Conservation (phyloP, 2,797 vertebrate genomes). For the Lithobates pipiens region DNA sequence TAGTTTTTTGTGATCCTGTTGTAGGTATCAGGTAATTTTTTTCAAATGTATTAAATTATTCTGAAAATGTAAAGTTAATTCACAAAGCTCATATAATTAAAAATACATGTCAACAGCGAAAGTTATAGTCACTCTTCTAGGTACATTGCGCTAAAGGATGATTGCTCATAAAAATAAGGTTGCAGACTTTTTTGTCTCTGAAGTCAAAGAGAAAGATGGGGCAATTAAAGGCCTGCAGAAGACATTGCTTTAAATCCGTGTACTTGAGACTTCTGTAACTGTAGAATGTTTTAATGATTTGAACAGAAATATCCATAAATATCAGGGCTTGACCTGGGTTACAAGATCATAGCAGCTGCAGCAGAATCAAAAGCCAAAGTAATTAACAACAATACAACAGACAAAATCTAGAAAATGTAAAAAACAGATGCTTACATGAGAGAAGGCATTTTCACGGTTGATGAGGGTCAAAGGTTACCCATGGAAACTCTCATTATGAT, state of each 20-base stretch:
- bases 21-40: neutral
- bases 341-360: slow-evolving; percentile 43
- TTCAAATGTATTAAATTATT: neutral
- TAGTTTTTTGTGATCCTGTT: neutral
- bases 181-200: neutral
- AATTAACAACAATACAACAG: slow-evolving; percentile 22
- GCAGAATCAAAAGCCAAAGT: slow-evolving; percentile 29
- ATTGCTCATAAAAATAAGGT: neutral
- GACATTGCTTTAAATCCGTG: slow-evolving; percentile 21
- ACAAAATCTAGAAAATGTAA: slow-evolving; percentile 45
- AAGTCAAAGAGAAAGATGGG: slow-evolving; percentile 2
- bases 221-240: neutral
- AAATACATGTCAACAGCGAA: neutral
- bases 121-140: no score
- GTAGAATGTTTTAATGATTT: slow-evolving; percentile 18
- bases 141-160: neutral
- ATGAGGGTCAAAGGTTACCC: slow-evolving; percentile 51
- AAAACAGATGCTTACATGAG: slow-evolving; percentile 53
- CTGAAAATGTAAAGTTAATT: neutral
- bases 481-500: slow-evolving; percentile 16
- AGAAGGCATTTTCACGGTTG: slow-evolving; percentile 28
- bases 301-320: slow-evolving; percentile 38
- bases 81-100: neutral
- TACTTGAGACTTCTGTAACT: slow-evolving; percentile 1
- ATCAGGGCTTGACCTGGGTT: slow-evolving; percentile 7